Evolutionary conservation across 2,113 vertebrate species (phyloP).

Genomic region (Megalops atlanticus): DNA sequence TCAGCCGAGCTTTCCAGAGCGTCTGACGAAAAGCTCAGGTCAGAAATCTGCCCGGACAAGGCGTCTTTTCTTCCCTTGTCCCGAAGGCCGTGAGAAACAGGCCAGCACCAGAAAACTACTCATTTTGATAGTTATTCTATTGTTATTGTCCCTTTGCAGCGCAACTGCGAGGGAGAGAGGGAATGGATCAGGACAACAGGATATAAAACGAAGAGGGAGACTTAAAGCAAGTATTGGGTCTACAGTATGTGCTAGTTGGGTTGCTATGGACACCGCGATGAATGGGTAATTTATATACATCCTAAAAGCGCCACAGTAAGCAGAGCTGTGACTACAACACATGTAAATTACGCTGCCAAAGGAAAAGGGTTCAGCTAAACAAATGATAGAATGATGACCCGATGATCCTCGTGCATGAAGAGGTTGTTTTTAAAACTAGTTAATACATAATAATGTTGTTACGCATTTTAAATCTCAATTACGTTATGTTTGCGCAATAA

Average conservation of each 20-base stretch:
- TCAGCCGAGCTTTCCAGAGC: slow-evolving; percentile 28
- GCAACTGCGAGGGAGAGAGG: slow-evolving; percentile 12
- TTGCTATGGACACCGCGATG: slow-evolving; percentile 54
- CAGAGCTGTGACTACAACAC: slow-evolving; percentile 38
- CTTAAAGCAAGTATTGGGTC: slow-evolving; percentile 13
- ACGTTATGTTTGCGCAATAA: too few relatives aligned
- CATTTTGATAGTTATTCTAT: slow-evolving; percentile 18
- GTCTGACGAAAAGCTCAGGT: slow-evolving; percentile 39
- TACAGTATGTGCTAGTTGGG: slow-evolving; percentile 27
- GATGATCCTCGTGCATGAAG: too few relatives aligned
- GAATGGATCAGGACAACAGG: slow-evolving; percentile 24
- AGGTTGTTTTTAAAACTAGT: too few relatives aligned
- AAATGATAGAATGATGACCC: neutral
- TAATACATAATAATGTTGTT: too few relatives aligned
- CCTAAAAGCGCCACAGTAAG: slow-evolving; percentile 43
- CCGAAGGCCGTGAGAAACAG: slow-evolving; percentile 51
- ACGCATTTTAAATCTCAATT: too few relatives aligned
- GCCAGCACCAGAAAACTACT: slow-evolving; percentile 5
- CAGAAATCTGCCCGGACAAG: slow-evolving; percentile 58
- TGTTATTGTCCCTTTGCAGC: slow-evolving; percentile 23
- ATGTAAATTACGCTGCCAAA: slow-evolving; percentile 33
- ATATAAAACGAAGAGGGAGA: slow-evolving; percentile 28
- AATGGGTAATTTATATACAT: slow-evolving; percentile 57
- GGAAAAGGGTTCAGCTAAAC: neutral
- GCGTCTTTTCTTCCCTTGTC: slow-evolving; percentile 45